A percentile compares a stretch with the other conserved stretches of the same genome.
phyloP scores from a whole-genome alignment of 2,888 invertebrate genomes.

The Antheraea yamamai region DNA sequence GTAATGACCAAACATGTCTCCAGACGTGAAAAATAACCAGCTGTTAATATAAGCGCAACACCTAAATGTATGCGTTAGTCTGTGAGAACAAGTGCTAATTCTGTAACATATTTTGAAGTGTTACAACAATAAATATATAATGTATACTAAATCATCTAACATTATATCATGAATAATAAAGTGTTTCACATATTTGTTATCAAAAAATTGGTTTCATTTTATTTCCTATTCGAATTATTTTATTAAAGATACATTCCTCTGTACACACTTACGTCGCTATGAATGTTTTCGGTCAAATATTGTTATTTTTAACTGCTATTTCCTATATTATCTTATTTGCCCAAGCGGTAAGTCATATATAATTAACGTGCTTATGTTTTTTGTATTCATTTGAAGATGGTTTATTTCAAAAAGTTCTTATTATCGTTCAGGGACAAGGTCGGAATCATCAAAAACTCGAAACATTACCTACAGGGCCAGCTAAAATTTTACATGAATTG shows the following conservation, averaged over 20 bases:
- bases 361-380: background rate
- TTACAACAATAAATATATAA: no score
- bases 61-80: no score
- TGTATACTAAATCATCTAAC: no score
- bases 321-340: conserved; percentile 34
- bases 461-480: conserved; percentile 35
- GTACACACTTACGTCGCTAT: conserved; percentile 1
- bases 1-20: no score
- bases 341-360: conserved; percentile 50
- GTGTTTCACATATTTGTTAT: background rate
- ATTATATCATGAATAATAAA: background rate
- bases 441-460: conserved; percentile 28
- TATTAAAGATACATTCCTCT: background rate
- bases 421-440: conserved; percentile 1
- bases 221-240: background rate
- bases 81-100: no score
- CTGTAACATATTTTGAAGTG: no score
- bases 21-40: no score
- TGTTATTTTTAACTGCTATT: conserved; percentile 25
- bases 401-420: conserved; percentile 16
- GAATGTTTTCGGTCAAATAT: background rate
- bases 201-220: conserved; percentile 10
- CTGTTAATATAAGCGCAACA: no score
- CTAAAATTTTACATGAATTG: conserved; percentile 31
- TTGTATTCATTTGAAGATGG: background rate